phyloP scores from a whole-genome alignment of 35 echinoderm and acorn worm genomes.

The Heliocidaris erythrogramma region DNA sequence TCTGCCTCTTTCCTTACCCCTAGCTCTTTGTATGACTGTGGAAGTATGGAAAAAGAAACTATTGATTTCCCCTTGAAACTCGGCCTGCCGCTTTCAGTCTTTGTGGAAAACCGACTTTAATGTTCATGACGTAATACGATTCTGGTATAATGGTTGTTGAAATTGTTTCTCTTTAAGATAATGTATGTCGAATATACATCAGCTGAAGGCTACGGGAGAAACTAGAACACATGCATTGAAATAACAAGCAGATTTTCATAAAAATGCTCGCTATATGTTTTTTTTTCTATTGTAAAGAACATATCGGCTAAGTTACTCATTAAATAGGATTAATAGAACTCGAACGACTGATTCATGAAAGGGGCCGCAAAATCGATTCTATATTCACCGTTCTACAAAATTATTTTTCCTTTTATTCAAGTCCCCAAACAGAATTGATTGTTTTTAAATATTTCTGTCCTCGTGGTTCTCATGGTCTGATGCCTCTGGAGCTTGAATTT shows the following conservation, averaged over 20 bases:
- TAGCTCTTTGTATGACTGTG: neutral
- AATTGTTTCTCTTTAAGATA: neutral
- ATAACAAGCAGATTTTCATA: neutral
- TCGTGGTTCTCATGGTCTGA: neutral
- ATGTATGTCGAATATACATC: neutral
- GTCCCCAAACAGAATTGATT: neutral
- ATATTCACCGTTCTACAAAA: neutral
- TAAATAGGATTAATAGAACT: neutral
- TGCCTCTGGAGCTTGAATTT: neutral
- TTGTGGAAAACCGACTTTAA: conserved; percentile 6
- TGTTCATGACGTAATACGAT: conserved; percentile 1
- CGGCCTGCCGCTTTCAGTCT: neutral
- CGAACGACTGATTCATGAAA: neutral
- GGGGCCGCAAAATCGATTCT: neutral
- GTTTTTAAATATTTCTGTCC: neutral
- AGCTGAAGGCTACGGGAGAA: neutral
- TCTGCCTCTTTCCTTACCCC: neutral
- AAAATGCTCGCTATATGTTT: neutral
- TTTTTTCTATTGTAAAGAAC: too few species aligned
- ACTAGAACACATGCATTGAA: neutral
- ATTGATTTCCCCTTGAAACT: neutral
- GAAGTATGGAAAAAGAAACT: neutral
- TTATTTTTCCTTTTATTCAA: neutral
- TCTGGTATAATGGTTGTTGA: neutral
- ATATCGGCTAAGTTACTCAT: neutral